Base-by-base conservation (phyloP, 2,797 vertebrate genomes). In the Eulemur mongoz region DNA sequence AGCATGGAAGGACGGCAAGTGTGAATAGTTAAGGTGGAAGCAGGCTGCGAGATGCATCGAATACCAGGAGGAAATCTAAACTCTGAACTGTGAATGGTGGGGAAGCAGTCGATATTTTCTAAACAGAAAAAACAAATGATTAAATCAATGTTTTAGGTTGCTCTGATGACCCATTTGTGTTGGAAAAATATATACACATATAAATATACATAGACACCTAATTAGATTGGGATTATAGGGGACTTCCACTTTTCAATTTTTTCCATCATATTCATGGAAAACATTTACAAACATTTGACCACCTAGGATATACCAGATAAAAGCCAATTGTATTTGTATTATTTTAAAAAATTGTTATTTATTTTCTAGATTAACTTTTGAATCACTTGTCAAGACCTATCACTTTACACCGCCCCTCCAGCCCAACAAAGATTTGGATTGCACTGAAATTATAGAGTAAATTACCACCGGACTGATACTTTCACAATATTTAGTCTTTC, bases 31-130 rank as follows among this genome's bases (percentile, higher is more conserved):
- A 86, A 54, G 65, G 93, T 93, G 95, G 89, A 89, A 97, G 97
- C 75, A 72, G 94, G 75, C 94, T 96, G 93, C 72, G 94, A 96
- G 81, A 97, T 97, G 86, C 96, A 86, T 95, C 78, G 76, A 97
- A 97, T 97, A 91, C 96, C 95, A 96, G 83, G 35, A 96, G 86
- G 75, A 96, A 96, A 94, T 89, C 61, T 95, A 94, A 96, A 95
- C 89, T 93, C 92, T 69, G 32, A 95, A 91, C 85, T 76, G 78
- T 72, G 80, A 92, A 59, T 27, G 52, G 75, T 32, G 5, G 65
- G 82, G 79, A 57, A 18, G 84, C 48, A 15, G n/a, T 54, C 27
- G 82, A 14, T 91, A n/a, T 78, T 96, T 93, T 81, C 83, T 82
- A 38, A 89, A 86, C 40, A 80, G 61, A 87, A 88, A 59, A 96